Evolutionary conservation across 2,888 invertebrate species (phyloP).

Genomic region (Sialis fuliginosa): DNA sequence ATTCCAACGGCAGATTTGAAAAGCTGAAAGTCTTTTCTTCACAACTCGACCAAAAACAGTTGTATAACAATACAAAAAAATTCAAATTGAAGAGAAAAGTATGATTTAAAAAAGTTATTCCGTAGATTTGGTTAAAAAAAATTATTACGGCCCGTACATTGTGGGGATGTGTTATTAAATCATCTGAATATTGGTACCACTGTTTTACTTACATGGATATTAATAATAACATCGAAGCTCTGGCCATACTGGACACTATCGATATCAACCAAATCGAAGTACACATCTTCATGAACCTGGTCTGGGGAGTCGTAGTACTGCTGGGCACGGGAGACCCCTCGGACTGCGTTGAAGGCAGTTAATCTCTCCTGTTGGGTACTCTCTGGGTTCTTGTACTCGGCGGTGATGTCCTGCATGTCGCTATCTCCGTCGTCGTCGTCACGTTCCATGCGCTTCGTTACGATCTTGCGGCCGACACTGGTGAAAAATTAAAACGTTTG

Average conservation of each 20-base stretch:
- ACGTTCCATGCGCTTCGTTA: slow-evolving; percentile 42
- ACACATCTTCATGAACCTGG: slow-evolving; percentile 40
- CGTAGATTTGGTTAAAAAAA: no score
- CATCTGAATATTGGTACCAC: not conserved
- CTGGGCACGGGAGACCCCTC: slow-evolving; percentile 40
- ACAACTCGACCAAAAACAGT: no score
- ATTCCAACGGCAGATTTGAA: not conserved
- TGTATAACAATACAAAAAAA: no score
- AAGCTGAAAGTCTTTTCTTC: not conserved
- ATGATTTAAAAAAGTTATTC: no score
- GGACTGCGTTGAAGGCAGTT: slow-evolving; percentile 47
- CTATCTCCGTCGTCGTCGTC: slow-evolving; percentile 45
- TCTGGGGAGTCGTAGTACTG: slow-evolving; percentile 40
- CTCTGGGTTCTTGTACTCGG: slow-evolving; percentile 43
- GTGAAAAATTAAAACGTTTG: not conserved
- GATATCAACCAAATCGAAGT: slow-evolving; percentile 46
- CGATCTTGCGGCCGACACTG: slow-evolving; percentile 48
- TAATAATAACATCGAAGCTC: slow-evolving; percentile 45
- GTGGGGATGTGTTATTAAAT: not conserved
- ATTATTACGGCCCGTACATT: no score
- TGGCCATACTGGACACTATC: slow-evolving; percentile 46
- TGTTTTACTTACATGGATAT: slow-evolving; percentile 32
- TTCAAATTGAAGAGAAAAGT: no score
- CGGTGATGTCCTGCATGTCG: slow-evolving; percentile 46
- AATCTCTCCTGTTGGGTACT: slow-evolving; percentile 44